A percentile compares a stretch with the other conserved stretches of the same genome.
Conservation (phyloP, 1,140 invertebrate genomes). For the Acromyrmex charruanus region DNA sequence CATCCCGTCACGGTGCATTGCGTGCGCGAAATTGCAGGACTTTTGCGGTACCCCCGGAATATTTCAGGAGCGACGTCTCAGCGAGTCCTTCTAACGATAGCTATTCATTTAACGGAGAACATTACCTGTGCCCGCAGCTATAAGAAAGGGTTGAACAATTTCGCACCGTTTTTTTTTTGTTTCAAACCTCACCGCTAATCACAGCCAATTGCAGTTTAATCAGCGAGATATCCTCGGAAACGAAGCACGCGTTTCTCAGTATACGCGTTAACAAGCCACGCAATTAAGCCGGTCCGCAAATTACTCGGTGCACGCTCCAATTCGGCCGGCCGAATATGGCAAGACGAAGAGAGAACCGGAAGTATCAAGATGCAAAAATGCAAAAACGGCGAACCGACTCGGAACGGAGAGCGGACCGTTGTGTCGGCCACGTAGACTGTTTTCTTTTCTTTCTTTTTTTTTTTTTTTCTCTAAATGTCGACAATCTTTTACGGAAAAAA, state of each 20-base stretch:
- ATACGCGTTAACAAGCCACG: conserved; percentile 49
- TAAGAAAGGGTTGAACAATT: background rate
- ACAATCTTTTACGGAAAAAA: background rate
- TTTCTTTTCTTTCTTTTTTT: background rate
- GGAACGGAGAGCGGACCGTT: conserved; percentile 37
- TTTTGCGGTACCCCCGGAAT: background rate
- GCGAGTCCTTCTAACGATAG: background rate
- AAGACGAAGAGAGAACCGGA: conserved; percentile 51
- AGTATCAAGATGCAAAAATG: conserved; percentile 61
- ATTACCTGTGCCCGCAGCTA: background rate
- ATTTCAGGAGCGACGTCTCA: background rate
- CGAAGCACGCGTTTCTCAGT: conserved; percentile 23
- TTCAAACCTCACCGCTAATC: conserved; percentile 15
- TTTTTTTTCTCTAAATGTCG: background rate
- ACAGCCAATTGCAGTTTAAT: background rate
- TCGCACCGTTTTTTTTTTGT: background rate
- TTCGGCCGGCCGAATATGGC: conserved; percentile 44
- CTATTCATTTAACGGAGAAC: background rate
- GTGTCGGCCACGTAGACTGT: conserved; percentile 14
- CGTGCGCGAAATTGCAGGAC: conserved; percentile 20
- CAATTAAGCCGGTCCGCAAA: conserved; percentile 58
- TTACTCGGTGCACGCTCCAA: conserved; percentile 58
- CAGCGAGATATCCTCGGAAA: conserved; percentile 28
- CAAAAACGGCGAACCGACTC: conserved; percentile 52
- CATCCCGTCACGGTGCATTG: conserved; percentile 17